These are phyloP conservation scores for Characodon lateralis DNA, from an alignment of 2,797 vertebrate genomes.

Conservation along the genomic window DNA sequence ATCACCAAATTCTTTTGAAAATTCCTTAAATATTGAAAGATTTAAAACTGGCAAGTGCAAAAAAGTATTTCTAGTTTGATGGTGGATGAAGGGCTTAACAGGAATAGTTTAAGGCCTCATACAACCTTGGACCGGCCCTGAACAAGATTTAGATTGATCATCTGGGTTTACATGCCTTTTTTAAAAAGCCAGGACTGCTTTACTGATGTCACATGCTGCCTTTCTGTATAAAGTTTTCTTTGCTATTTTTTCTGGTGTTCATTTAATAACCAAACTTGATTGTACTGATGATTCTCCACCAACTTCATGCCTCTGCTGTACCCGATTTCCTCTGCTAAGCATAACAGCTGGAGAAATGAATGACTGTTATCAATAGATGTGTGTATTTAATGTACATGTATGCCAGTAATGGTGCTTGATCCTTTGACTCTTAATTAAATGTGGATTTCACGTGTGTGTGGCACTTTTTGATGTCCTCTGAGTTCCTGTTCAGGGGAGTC, in stretches of 20 bases:
- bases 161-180: not conserved
- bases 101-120: not conserved
- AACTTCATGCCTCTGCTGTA: conserved; percentile 73
- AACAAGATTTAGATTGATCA: not conserved
- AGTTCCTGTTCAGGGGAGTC: not conserved
- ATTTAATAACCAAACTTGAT: conserved; percentile 41
- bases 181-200: conserved; percentile 17
- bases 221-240: not conserved
- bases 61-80: not conserved
- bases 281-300: not conserved
- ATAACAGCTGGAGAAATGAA: conserved; percentile 76
- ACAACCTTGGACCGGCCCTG: not conserved
- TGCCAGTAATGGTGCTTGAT: conserved; percentile 27
- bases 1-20: not conserved
- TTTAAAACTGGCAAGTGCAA: not conserved
- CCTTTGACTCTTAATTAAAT: conserved; percentile 77
- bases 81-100: not conserved
- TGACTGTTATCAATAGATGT: conserved; percentile 39
- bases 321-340: conserved; percentile 55
- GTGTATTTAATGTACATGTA: conserved; percentile 54
- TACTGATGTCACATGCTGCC: conserved; percentile 1
- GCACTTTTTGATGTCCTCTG: conserved; percentile 19
- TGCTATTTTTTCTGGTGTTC: conserved; percentile 1
- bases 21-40: too few relatives aligned
- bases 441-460: conserved; percentile 42